These are phyloP conservation scores for Xenus cinereus DNA, from an alignment of 2,113 vertebrate genomes.

Conservation along the genomic window DNA sequence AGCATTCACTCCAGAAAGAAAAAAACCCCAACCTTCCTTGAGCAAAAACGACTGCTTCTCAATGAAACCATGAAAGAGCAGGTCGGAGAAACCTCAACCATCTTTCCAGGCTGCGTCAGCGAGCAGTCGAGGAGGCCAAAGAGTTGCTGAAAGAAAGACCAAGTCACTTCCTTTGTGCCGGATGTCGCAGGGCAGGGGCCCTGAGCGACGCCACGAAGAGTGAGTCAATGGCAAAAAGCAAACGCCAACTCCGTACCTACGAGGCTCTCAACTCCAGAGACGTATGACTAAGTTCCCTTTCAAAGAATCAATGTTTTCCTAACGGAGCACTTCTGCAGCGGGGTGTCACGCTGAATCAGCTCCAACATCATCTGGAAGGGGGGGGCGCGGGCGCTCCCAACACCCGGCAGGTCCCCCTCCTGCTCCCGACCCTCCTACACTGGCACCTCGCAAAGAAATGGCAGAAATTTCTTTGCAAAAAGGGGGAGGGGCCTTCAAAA, in stretches of 20 bases:
- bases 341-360: too few species aligned
- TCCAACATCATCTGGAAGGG: too few species aligned
- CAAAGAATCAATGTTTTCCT: neutral
- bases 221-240: neutral
- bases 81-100: neutral
- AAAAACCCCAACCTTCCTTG: neutral
- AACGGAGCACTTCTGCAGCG: neutral
- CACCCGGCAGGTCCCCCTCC: neutral
- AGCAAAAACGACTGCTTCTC: neutral
- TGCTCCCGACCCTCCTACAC: neutral
- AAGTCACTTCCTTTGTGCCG: neutral
- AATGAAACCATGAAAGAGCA: neutral
- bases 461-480: neutral
- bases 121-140: neutral
- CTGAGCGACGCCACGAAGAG: neutral
- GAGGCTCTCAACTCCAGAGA: neutral
- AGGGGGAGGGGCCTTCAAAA: neutral
- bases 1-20: neutral
- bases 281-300: neutral
- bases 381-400: neutral
- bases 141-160: neutral
- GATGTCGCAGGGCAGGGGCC: neutral
- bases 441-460: fast-evolving
- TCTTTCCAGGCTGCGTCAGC: neutral
- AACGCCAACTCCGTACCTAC: neutral